These are phyloP conservation scores for Kuschelorhynchus macadamiae DNA, from an alignment of 2,888 invertebrate genomes.

Conservation along the genomic window DNA sequence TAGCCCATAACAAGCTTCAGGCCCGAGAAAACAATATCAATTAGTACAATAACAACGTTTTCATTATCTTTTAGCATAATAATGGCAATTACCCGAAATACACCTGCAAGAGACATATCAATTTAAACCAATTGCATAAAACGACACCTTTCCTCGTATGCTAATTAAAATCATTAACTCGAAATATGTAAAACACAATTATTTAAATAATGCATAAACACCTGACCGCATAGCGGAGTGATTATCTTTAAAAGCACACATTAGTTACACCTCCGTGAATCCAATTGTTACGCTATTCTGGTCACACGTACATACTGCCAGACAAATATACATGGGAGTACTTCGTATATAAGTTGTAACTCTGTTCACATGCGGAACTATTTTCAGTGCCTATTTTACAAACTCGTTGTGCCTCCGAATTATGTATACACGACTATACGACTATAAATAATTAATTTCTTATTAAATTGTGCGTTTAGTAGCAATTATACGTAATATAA, in stretches of 20 bases:
- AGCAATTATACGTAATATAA: no score
- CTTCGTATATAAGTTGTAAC: not conserved
- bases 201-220: not conserved
- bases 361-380: not conserved
- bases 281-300: slow-evolving; percentile 20
- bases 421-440: not conserved
- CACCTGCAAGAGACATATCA: not conserved
- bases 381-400: slow-evolving; percentile 1
- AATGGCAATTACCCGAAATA: no score
- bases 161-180: no score
- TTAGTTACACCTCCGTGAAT: slow-evolving; percentile 13
- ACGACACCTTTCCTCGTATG: no score
- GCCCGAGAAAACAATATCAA: no score
- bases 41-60: no score
- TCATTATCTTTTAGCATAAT: no score
- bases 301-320: slow-evolving; percentile 18
- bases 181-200: not conserved
- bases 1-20: no score
- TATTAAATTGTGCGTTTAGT: no score
- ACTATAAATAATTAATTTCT: no score
- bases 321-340: slow-evolving; percentile 13
- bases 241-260: not conserved
- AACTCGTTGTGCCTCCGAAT: not conserved
- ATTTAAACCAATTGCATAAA: no score
- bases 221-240: not conserved